Evolutionary conservation across 64 coral and sea anemone species (phyloP).

Genomic region (Dendronephthya gigantea): DNA sequence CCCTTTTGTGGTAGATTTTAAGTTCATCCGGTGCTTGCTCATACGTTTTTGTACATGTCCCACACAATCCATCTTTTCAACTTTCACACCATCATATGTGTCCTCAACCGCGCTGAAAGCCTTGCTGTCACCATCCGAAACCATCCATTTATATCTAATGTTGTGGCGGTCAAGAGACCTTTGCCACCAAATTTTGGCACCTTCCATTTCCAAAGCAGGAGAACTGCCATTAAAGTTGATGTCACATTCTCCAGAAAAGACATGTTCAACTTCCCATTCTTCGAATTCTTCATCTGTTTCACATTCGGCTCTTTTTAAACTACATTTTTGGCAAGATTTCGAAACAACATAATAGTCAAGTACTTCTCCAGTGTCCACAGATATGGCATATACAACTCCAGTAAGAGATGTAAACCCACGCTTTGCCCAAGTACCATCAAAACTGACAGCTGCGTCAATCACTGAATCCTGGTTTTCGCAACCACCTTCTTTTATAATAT

Average conservation of each 20-base stretch:
- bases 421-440: no score
- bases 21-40: no score
- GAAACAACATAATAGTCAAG: neutral
- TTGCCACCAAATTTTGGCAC: neutral
- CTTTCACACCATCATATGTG: no score
- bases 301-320: slow-evolving; percentile 20
- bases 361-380: no score
- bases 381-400: slow-evolving; percentile 23
- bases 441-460: slow-evolving; percentile 14
- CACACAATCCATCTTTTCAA: slow-evolving; percentile 20
- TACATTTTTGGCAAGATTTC: slow-evolving; percentile 1
- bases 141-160: neutral
- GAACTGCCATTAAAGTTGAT: no score
- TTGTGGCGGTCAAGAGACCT: neutral
- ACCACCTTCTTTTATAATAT: no score
- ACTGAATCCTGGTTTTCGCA: no score
- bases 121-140: no score
- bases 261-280: slow-evolving; percentile 24
- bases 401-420: slow-evolving; percentile 20
- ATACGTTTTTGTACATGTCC: no score
- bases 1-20: no score
- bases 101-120: no score
- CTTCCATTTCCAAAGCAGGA: slow-evolving; percentile 3
- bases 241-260: no score
- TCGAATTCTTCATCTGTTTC: slow-evolving; percentile 9